Evolutionary conservation across 2,797 vertebrate genomes (phyloP).

Genomic region (Brachyalestes nurse): DNA sequence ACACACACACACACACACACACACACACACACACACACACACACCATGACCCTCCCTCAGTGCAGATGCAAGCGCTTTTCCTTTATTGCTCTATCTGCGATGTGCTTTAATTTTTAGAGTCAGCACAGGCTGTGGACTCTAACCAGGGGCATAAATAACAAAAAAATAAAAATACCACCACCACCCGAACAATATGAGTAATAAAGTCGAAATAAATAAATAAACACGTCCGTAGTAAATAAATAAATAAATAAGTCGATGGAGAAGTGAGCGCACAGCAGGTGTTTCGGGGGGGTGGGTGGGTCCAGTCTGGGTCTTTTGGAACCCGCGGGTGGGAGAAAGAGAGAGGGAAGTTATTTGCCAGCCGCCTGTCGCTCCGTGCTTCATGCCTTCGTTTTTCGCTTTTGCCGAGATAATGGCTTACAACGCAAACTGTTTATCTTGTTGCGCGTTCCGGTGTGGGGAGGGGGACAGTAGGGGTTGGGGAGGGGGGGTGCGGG

Average conservation of each 20-base stretch:
- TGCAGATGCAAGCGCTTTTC: slow-evolving; percentile 66
- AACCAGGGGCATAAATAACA: slow-evolving; percentile 62
- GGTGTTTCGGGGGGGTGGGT: slow-evolving; percentile 48
- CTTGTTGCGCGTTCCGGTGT: slow-evolving; percentile 69
- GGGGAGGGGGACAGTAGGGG: neutral
- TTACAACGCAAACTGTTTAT: slow-evolving; percentile 68
- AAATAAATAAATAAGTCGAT: slow-evolving; percentile 54
- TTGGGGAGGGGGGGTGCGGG: too few species aligned
- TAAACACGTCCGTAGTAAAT: slow-evolving; percentile 34
- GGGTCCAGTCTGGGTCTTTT: slow-evolving; percentile 49
- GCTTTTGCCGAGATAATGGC: slow-evolving; percentile 72
- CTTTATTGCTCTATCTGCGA: slow-evolving; percentile 71
- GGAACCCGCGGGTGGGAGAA: slow-evolving; percentile 38
- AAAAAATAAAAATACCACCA: slow-evolving; percentile 52
- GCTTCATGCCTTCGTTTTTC: slow-evolving; percentile 43
- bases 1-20: slow-evolving; percentile 44
- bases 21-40: slow-evolving; percentile 41
- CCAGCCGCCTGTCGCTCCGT: slow-evolving; percentile 67
- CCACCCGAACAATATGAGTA: slow-evolving; percentile 73
- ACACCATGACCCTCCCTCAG: slow-evolving; percentile 36
- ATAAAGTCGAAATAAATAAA: slow-evolving; percentile 66
- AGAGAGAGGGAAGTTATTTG: slow-evolving; percentile 63
- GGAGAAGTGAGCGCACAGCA: slow-evolving; percentile 59
- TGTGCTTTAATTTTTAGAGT: slow-evolving; percentile 66
- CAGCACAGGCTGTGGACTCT: slow-evolving; percentile 62